phyloP scores from a whole-genome alignment of 2,888 invertebrate genomes.

The Vandiemenella viatica region DNA sequence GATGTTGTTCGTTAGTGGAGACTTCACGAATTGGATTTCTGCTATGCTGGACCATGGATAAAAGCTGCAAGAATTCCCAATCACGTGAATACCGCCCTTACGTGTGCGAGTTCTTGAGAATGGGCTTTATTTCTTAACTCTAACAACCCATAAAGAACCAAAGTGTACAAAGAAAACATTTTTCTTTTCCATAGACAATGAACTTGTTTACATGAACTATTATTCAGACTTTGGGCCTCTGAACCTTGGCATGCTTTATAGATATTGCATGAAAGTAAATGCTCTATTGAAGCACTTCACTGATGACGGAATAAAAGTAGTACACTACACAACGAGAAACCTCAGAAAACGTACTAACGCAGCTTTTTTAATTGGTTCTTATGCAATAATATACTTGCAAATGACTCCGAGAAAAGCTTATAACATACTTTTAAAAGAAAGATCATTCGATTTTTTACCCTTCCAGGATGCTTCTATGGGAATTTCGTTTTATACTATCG shows the following conservation, averaged over 20 bases:
- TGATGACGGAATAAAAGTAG: conserved; percentile 52
- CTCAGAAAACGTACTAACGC: conserved; percentile 69
- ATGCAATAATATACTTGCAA: conserved; percentile 55
- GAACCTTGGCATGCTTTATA: conserved; percentile 71
- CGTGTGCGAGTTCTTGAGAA: too few species aligned
- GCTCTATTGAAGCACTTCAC: conserved; percentile 51
- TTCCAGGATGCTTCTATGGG: conserved; percentile 74
- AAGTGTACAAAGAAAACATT: conserved; percentile 51
- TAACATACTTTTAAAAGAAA: conserved; percentile 38
- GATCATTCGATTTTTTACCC: conserved; percentile 30
- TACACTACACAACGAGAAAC: conserved; percentile 65
- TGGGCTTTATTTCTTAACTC: conserved; percentile 61
- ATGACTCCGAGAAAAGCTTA: conserved; percentile 54
- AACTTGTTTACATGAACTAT: conserved; percentile 67
- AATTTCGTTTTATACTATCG: conserved; percentile 53
- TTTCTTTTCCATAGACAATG: conserved; percentile 65
- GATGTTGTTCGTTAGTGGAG: too few species aligned
- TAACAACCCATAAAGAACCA: conserved; percentile 44
- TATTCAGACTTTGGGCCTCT: conserved; percentile 83
- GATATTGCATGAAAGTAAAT: conserved; percentile 63
- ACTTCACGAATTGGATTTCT: too few species aligned
- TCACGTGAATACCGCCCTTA: too few species aligned
- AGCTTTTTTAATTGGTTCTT: conserved; percentile 72
- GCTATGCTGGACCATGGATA: too few species aligned
- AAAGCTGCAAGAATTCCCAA: too few species aligned